Conservation (phyloP, 2,113 vertebrate genomes). For the Ammodytes marinus region DNA sequence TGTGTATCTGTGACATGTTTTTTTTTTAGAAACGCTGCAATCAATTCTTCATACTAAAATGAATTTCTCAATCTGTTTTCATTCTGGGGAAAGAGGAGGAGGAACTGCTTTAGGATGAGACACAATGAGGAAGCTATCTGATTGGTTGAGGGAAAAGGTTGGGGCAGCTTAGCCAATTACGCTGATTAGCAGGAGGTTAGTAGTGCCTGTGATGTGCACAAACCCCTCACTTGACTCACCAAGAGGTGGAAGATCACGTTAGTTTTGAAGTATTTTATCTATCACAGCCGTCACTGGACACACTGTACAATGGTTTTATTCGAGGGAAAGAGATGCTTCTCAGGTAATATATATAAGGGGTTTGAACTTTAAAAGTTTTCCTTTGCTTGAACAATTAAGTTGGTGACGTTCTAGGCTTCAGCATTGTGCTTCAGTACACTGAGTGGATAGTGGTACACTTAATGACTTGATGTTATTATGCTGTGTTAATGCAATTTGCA, state of each 20-base stretch:
- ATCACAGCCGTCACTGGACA: slow-evolving; percentile 59
- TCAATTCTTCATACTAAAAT: background rate
- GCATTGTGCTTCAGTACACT: background rate
- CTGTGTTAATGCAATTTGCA: background rate
- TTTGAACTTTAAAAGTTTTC: slow-evolving; percentile 10
- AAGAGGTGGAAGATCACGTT: slow-evolving; percentile 50
- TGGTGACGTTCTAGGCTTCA: background rate
- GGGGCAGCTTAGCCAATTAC: slow-evolving; percentile 77
- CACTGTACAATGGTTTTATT: slow-evolving; percentile 81
- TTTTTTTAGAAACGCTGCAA: background rate
- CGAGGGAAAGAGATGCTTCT: slow-evolving; percentile 78
- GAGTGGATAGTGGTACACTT: background rate
- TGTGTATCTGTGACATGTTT: slow-evolving; percentile 26
- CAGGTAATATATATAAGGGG: slow-evolving; percentile 69
- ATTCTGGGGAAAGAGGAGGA: background rate
- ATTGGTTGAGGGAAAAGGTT: slow-evolving; percentile 70
- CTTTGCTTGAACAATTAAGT: background rate
- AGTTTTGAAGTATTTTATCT: slow-evolving; percentile 55
- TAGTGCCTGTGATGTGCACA: slow-evolving; percentile 34
- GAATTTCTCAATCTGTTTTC: background rate
- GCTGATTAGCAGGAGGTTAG: slow-evolving; percentile 75
- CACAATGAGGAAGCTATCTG: slow-evolving; percentile 56
- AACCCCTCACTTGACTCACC: slow-evolving; percentile 53
- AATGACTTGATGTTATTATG: background rate
- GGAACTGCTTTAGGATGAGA: slow-evolving; percentile 21